These are phyloP conservation scores for Micrasema minimum DNA, from an alignment of 1,140 invertebrate genomes.

Conservation along the genomic window DNA sequence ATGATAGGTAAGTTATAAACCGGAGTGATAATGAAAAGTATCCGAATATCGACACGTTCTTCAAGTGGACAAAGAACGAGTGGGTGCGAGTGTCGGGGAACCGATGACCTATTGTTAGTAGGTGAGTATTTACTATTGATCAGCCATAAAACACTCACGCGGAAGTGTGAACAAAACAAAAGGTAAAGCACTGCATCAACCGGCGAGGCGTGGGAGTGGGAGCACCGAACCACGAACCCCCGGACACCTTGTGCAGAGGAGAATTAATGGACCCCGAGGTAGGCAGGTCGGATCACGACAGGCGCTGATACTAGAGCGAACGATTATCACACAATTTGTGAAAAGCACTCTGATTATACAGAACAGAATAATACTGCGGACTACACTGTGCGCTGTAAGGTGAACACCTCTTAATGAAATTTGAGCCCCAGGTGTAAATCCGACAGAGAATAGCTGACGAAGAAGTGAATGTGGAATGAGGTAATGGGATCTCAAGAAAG, in stretches of 20 bases:
- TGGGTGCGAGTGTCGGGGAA: background rate
- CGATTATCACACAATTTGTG: slow-evolving; percentile 38
- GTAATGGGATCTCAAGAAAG: slow-evolving; percentile 13
- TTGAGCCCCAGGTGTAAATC: slow-evolving; percentile 19
- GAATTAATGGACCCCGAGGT: slow-evolving; percentile 21
- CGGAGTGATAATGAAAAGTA: background rate
- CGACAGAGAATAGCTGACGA: slow-evolving; percentile 23
- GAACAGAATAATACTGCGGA: too few species aligned
- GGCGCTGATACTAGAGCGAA: slow-evolving; percentile 1
- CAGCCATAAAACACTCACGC: slow-evolving; percentile 8
- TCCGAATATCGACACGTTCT: slow-evolving; percentile 5
- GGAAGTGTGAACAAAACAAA: slow-evolving; percentile 29
- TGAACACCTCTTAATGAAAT: slow-evolving; percentile 31
- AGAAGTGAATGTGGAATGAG: slow-evolving; percentile 32
- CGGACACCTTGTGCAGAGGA: background rate
- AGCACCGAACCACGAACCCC: slow-evolving; percentile 1
- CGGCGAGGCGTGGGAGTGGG: background rate
- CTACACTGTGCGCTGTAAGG: too few species aligned
- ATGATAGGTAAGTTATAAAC: slow-evolving; percentile 7
- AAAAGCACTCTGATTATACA: slow-evolving; percentile 24
- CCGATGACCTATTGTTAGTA: slow-evolving; percentile 12
- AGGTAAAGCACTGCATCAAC: background rate
- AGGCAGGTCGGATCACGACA: slow-evolving; percentile 33
- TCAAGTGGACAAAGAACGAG: slow-evolving; percentile 1
- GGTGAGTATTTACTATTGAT: slow-evolving; percentile 14